Evolutionary conservation across 1,140 invertebrate species (phyloP).

Genomic region (Diorhabda sublineata): DNA sequence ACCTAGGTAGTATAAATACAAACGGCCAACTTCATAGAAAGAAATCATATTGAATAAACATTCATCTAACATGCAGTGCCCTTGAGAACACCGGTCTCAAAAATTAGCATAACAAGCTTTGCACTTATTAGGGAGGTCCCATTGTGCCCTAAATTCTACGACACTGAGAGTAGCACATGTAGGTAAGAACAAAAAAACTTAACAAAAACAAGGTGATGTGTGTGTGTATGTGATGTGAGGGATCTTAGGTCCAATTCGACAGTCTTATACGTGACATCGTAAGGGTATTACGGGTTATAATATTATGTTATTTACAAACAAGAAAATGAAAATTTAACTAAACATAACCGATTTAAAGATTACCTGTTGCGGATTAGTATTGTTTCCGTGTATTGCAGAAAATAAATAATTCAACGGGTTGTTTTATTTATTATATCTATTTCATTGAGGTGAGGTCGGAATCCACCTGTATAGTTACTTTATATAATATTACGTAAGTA

Average conservation of each 20-base stretch:
- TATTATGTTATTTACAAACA: not conserved
- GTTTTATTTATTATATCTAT: too few relatives aligned
- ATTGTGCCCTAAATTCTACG: slow-evolving; percentile 11
- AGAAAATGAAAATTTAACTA: too few relatives aligned
- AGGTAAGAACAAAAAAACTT: slow-evolving; percentile 18
- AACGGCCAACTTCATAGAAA: too few relatives aligned
- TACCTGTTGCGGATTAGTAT: too few relatives aligned
- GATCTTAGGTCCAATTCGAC: slow-evolving; percentile 8
- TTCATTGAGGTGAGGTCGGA: too few relatives aligned
- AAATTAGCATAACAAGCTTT: slow-evolving; percentile 1
- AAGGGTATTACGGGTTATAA: not conserved
- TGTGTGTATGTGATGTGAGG: not conserved
- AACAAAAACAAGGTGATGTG: slow-evolving; percentile 16
- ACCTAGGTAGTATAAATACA: too few relatives aligned
- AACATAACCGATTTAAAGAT: too few relatives aligned
- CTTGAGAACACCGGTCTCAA: not conserved
- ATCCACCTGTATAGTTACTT: too few relatives aligned
- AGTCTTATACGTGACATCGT: slow-evolving; percentile 12
- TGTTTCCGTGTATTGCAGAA: too few relatives aligned
- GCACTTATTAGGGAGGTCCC: slow-evolving; percentile 8
- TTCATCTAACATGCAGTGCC: not conserved
- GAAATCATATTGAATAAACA: too few relatives aligned
- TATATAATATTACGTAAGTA: too few relatives aligned
- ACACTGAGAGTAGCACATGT: slow-evolving; percentile 10
- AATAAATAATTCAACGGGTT: too few relatives aligned